Percentiles rank a stretch among this genome's conserved stretches.
phyloP scores from a whole-genome alignment of 2,888 invertebrate genomes.

The Holacanthella duospinosa region DNA sequence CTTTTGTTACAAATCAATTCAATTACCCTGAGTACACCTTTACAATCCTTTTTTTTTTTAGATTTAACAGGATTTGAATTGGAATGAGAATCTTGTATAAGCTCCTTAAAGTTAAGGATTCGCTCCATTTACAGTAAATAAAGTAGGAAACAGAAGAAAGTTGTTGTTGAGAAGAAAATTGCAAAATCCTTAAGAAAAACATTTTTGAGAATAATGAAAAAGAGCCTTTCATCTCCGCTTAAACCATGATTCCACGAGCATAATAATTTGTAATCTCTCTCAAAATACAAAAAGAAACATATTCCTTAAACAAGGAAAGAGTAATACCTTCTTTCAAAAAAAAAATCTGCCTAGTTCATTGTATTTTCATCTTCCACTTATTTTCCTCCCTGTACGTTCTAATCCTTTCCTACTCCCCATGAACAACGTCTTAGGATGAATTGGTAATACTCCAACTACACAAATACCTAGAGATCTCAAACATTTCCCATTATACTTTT shows the following conservation, averaged over 20 bases:
- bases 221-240: not conserved
- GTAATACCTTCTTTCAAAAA: not conserved
- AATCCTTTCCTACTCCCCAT: not conserved
- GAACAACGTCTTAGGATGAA: too few relatives aligned
- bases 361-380: not conserved
- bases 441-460: too few relatives aligned
- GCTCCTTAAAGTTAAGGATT: not conserved
- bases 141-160: not conserved
- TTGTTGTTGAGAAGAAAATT: not conserved
- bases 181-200: not conserved
- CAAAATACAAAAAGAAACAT: not conserved
- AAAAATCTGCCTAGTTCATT: not conserved
- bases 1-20: conserved; percentile 1
- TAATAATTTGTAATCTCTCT: conserved; percentile 1
- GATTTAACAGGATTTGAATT: not conserved
- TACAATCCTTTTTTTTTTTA: not conserved
- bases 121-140: not conserved
- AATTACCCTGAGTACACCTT: not conserved
- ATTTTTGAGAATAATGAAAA: not conserved
- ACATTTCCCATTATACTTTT: not conserved
- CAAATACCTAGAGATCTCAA: too few relatives aligned
- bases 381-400: not conserved
- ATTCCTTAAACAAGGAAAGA: not conserved
- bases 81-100: not conserved
- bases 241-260: not conserved